Evolutionary conservation across 2,113 vertebrate species (phyloP).

Genomic region (Epinephelus moara): DNA sequence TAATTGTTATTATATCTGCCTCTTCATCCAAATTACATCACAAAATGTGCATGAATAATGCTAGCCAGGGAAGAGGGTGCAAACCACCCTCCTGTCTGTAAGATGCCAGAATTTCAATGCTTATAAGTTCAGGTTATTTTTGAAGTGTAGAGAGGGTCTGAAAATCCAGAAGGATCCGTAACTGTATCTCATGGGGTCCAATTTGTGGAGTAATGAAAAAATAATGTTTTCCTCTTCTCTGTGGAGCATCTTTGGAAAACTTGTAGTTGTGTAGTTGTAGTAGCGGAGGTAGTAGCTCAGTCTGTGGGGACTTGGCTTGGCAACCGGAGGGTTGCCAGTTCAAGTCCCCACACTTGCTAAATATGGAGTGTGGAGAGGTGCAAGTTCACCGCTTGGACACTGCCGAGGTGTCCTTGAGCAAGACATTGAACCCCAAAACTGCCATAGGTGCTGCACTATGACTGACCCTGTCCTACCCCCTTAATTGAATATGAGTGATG

Average conservation of each 20-base stretch:
- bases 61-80: background rate
- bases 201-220: constrained; percentile 58
- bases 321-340: too few species aligned
- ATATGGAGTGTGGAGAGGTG: too few species aligned
- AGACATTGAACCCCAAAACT: too few species aligned
- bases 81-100: background rate
- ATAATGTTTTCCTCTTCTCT: constrained; percentile 32
- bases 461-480: too few species aligned
- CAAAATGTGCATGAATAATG: constrained; percentile 25
- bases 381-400: too few species aligned
- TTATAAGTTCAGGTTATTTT: constrained; percentile 13
- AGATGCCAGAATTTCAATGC: background rate
- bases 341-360: too few species aligned
- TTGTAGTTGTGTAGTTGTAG: background rate
- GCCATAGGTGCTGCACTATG: too few species aligned
- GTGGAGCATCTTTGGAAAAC: background rate
- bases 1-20: constrained; percentile 33
- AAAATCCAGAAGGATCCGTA: constrained; percentile 17
- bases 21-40: constrained; percentile 42
- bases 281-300: too few species aligned
- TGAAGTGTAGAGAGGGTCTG: background rate
- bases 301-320: too few species aligned
- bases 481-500: too few species aligned
- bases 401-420: too few species aligned
- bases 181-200: constrained; percentile 49